Base-by-base conservation (phyloP, 2,797 vertebrate species). In the Dipus sagitta region DNA sequence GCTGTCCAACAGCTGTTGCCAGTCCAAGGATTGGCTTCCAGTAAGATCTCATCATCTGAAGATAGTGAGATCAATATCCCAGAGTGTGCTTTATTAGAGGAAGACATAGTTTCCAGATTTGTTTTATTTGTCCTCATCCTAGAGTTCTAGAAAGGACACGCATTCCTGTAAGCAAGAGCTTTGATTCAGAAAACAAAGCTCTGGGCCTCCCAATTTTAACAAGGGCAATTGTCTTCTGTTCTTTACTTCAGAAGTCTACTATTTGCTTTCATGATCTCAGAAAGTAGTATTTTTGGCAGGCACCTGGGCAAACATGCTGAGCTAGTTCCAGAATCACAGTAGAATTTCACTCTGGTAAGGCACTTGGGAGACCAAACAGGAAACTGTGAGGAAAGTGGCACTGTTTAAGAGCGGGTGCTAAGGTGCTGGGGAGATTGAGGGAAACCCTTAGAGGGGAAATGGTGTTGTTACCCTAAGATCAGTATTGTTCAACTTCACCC, bases 121-220 rank as follows among this genome's bases (percentile, higher is more conserved):
- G 4, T 68, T 32, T 78, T 67, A 12, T 68, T 88, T 52, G 72
- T 80, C n/a, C 81, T 72, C 70, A 54, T 60, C 42, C 76, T 90
- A 14, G 68, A 71, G 72, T 83, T 92, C n/a, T 81, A 92, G 78
- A 86, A 93, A 77, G 24, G 28, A 20, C 76, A 91, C 68, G 67
- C 17, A 64, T 81, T 78, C 62, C 30, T 81, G 15, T 71, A 78
- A 68, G n/a, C 75, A 82, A 68, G 71, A 89, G 17, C n/a, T 89
- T 77, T 84, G 23, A 65, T 82, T 32, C 26, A 65, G 23, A 67
- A 54, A 91, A 72, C 72, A 54, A 30, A 64, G 34, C 68, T 87
- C 64, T 85, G 32, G 20, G 79, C 34, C 47, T 92, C 28, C 32
- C 38, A 17, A 1, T 88, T 42, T 94, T 87, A 62, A 70, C 21